These are phyloP conservation scores for Drosophila kepulauana DNA, from an alignment of 1,140 invertebrate species.

Conservation along the genomic window DNA sequence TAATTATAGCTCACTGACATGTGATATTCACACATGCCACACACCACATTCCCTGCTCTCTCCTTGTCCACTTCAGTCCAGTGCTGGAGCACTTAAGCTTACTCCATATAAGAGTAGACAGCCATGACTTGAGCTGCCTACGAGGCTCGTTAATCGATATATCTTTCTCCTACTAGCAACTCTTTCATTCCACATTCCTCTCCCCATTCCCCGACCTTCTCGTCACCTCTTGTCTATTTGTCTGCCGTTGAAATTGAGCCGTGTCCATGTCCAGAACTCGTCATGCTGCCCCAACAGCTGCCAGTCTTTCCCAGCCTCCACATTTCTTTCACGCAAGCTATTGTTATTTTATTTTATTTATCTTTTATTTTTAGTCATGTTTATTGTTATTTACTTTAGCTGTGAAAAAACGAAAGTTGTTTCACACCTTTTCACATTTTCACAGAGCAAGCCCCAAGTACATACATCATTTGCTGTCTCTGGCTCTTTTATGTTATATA, in stretches of 20 bases:
- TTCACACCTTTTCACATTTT: slow-evolving; percentile 60
- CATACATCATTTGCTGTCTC: slow-evolving; percentile 36
- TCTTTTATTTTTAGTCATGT: slow-evolving; percentile 49
- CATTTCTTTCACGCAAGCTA: slow-evolving; percentile 33
- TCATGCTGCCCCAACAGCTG: slow-evolving; percentile 48
- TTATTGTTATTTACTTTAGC: slow-evolving; percentile 74
- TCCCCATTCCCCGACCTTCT: neutral
- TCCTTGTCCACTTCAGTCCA: slow-evolving; percentile 52
- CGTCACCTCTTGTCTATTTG: slow-evolving; percentile 10
- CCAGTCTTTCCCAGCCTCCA: slow-evolving; percentile 30
- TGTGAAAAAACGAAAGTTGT: slow-evolving; percentile 78
- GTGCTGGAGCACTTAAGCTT: slow-evolving; percentile 65
- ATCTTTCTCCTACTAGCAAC: slow-evolving; percentile 62
- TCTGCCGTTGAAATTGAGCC: slow-evolving; percentile 69
- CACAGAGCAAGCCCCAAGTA: neutral
- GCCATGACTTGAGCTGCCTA: slow-evolving; percentile 63
- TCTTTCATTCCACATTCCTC: slow-evolving; percentile 47
- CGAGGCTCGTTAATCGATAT: slow-evolving; percentile 74
- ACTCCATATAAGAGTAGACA: slow-evolving; percentile 46
- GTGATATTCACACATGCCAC: slow-evolving; percentile 78
- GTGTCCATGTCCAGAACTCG: slow-evolving; percentile 52
- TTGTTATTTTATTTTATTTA: slow-evolving; percentile 52
- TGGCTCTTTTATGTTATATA: slow-evolving; percentile 32
- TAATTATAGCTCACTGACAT: slow-evolving; percentile 82
- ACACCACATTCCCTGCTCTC: slow-evolving; percentile 24